These are phyloP conservation scores for Peromyscus nudipes DNA, from an alignment of 2,797 vertebrate genomes.

Conservation along the genomic window DNA sequence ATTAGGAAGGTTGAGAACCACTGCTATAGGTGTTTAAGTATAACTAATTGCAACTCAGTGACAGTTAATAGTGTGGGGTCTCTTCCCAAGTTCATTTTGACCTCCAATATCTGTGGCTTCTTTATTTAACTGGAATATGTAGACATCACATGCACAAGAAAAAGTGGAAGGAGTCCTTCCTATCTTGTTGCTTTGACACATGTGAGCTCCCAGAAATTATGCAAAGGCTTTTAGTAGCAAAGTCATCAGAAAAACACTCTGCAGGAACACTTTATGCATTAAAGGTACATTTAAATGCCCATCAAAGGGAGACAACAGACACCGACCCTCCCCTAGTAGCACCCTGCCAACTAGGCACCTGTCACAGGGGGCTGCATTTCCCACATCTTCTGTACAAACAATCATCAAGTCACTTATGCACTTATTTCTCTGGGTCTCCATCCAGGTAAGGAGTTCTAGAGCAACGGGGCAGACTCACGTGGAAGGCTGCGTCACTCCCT, in stretches of 20 bases:
- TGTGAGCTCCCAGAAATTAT: slow-evolving; percentile 17
- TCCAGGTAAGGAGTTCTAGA: slow-evolving; percentile 44
- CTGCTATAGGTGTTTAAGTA: not conserved
- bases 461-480: slow-evolving; percentile 43
- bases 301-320: not conserved
- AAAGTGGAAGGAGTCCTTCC: not conserved
- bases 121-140: not conserved
- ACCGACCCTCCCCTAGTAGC: not conserved
- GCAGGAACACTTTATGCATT: not conserved
- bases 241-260: not conserved
- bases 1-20: not conserved
- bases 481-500: slow-evolving; percentile 4
- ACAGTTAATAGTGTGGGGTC: not conserved
- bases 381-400: not conserved
- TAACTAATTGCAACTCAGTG: not conserved
- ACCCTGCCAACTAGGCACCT: not conserved
- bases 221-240: slow-evolving; percentile 21
- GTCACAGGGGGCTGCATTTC: not conserved
- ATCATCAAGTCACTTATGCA: not conserved
- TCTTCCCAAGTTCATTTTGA: slow-evolving; percentile 38
- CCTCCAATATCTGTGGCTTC: not conserved
- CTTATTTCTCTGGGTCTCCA: not conserved
- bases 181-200: not conserved
- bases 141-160: not conserved
- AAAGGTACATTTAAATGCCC: not conserved